Base-by-base conservation (phyloP, 2,113 vertebrate species). In the Spilogale gracilis region DNA sequence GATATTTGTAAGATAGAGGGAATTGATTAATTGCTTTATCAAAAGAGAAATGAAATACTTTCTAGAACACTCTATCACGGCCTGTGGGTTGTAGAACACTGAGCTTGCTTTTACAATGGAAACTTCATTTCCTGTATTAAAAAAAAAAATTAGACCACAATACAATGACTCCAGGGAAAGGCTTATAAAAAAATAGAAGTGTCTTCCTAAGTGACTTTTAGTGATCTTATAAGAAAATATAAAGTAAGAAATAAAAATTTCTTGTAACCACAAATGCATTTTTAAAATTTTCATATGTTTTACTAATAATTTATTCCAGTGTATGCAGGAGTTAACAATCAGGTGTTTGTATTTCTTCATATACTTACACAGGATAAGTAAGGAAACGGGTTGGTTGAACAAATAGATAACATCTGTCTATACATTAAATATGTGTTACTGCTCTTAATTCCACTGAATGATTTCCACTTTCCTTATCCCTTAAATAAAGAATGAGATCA, bases 91-190 rank as follows among this genome's bases (percentile, higher is more conserved):
- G 63, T 0, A 96, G 94, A 97, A 97, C 78, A 97, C 97, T 93
- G 89, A 80, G 74, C 90, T 98, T 97, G 43, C 97, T 98, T 98
- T 98, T 97, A 98, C 96, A 98, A 98, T 93, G 95, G 93, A 97
- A 98, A 96, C 38, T 91, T 92, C 94, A 97, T 97, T 92, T 97
- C 7, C 83, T 81, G 16, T 92, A 80, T 97, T n/a, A 32, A 85
- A 97, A 65, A 63, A 63, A 30, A 98, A 98, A 98, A 97, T 96
- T 97, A 98, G 95, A 98, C 93, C 94, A 96, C 56, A 97, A 87
- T 86, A 92, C 78, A 91, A 54, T 97, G 85, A 98, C 79, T 94
- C 85, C 86, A 94, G 78, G 96, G 96, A 83, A 95, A 95, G 97
- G 88, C 87, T 84, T 81, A 94, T 96, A 94, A 98, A 97, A 60